Base-by-base conservation (phyloP, 2,797 vertebrate species). In the Silurus lanzhouensis region DNA sequence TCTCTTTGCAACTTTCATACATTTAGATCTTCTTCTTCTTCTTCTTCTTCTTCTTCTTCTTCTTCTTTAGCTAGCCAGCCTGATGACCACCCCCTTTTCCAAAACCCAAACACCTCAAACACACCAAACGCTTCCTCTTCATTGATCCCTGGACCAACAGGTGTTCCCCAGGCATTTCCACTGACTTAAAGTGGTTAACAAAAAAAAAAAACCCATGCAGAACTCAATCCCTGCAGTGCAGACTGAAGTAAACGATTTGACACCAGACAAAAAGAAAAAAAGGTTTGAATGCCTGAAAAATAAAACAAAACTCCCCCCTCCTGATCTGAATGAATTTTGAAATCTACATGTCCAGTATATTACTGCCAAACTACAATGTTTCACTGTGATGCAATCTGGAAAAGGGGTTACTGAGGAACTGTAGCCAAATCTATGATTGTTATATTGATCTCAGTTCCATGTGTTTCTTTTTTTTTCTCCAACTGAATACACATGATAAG, bases 71-170 rank as follows among this genome's bases (percentile, higher is more conserved):
- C 48, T 10, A 7, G 6, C 48, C 48, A 52, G 10, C 48, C 48
- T 52, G 6, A 7, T 52, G 6, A 52, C 8, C 48, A 52, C 64
- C 25, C 10, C 4, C 9, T 15, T 66, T 82, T 44, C 57, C 38
- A 38, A 38, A 38, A 38, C 38, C 38, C 38, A 38, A 38, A 17
- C 75, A 78, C 83, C 27, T 58, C 20, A 61, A 63, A 63, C 12
- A 27, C 13, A 86, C 57, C 72, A 79, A 64, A 78, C 85, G 75
- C 82, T 77, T 68, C 72, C 57, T 75, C 81, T 63, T 15, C 12
- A 72, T 48, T 57, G 72, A 77, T 82, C 74, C 72, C 44, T 74
- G 75, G 75, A 86, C 75, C 85, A 86, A 86, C 85, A 86, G 85
- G 85, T 86, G 85, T 68, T 83, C 58, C 19, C 44, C 46, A 58